Evolutionary conservation across 1,140 invertebrate genomes (phyloP).

Genomic region (Triops longicaudatus): DNA sequence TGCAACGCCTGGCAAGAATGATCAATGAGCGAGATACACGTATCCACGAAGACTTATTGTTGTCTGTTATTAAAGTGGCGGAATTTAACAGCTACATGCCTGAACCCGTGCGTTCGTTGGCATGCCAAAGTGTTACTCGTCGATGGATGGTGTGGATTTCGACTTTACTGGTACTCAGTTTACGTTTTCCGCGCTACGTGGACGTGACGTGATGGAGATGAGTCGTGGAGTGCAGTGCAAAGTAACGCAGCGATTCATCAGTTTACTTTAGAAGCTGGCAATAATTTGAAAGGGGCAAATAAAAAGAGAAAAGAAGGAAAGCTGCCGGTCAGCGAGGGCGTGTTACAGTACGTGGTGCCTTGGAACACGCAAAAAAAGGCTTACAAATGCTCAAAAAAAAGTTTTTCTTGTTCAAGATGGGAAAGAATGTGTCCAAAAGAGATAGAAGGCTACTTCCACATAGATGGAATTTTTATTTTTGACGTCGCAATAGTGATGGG

Average conservation of each 20-base stretch:
- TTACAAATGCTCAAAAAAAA: constrained; percentile 5
- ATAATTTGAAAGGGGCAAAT: not conserved
- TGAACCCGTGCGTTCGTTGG: constrained; percentile 25
- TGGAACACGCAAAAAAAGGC: not conserved
- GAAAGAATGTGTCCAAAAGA: not conserved
- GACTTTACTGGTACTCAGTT: not conserved
- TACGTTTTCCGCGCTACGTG: not conserved
- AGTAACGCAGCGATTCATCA: not conserved
- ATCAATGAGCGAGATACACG: constrained; percentile 75
- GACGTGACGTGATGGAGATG: not conserved
- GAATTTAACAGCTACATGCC: constrained; percentile 65
- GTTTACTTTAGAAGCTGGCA: not conserved
- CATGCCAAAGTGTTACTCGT: not conserved
- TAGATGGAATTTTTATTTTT: too few relatives aligned
- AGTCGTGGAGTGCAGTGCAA: not conserved
- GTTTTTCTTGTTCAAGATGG: not conserved
- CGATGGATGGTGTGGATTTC: not conserved
- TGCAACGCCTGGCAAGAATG: constrained; percentile 67
- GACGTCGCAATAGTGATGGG: too few relatives aligned
- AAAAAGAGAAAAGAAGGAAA: not conserved
- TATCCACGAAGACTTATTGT: constrained; percentile 69
- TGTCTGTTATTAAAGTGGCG: constrained; percentile 86
- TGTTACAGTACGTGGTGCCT: not conserved
- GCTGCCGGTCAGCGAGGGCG: not conserved
- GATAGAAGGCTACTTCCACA: too few relatives aligned